Percentiles rank a stretch among this genome's conserved stretches.
Evolutionary conservation across 2,888 invertebrate genomes (phyloP).

Genomic region (Ornithoptera alexandrae): DNA sequence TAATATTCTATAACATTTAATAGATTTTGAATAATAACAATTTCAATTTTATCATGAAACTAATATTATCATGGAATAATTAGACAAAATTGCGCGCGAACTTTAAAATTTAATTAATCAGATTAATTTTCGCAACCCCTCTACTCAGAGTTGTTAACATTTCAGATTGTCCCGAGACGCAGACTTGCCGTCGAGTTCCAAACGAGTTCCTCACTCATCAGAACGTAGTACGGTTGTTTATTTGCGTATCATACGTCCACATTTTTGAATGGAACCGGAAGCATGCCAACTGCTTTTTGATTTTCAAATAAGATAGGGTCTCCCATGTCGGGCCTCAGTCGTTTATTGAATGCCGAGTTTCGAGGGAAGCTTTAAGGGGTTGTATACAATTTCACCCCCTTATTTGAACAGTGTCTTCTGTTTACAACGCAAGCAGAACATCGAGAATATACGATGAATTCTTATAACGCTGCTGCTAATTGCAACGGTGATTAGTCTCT

Average conservation of each 20-base stretch:
- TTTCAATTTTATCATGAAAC: too few relatives aligned
- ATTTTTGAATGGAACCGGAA: conserved; percentile 52
- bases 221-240: conserved; percentile 40
- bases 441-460: background rate
- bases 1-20: too few relatives aligned
- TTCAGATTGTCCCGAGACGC: too few relatives aligned
- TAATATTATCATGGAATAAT: too few relatives aligned
- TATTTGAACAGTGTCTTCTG: conserved; percentile 28
- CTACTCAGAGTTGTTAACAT: too few relatives aligned
- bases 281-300: conserved; percentile 52
- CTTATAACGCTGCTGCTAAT: too few relatives aligned
- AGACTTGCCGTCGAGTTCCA: conserved; percentile 3
- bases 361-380: conserved; percentile 28
- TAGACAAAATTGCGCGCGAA: too few relatives aligned
- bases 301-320: conserved; percentile 66
- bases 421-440: background rate
- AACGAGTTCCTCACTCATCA: conserved; percentile 30
- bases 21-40: too few relatives aligned
- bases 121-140: too few relatives aligned
- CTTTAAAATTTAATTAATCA: too few relatives aligned
- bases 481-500: too few relatives aligned
- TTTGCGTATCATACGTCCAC: conserved; percentile 40
- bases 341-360: conserved; percentile 42
- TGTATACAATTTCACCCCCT: conserved; percentile 33
- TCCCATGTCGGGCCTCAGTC: conserved; percentile 41